Conservation (phyloP, 2,797 vertebrate genomes). For the Scyliorhinus canicula region DNA sequence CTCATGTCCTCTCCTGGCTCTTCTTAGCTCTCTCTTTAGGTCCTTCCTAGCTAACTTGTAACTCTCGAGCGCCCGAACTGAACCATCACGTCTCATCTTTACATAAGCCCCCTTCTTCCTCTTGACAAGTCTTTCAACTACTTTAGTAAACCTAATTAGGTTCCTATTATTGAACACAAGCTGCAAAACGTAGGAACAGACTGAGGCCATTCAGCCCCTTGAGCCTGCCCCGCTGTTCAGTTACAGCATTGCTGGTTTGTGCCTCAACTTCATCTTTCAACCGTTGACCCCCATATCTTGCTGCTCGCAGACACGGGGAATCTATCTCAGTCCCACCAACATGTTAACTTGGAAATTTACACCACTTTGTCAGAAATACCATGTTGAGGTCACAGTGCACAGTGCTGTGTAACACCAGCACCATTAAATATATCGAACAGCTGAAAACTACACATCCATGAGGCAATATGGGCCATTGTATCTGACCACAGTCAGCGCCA, state of each 20-base stretch:
- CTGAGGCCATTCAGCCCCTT: not conserved
- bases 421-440: not conserved
- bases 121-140: too few relatives aligned
- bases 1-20: too few relatives aligned
- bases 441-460: not conserved
- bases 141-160: too few relatives aligned
- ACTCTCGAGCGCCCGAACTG: too few relatives aligned
- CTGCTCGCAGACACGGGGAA: not conserved
- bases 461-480: not conserved
- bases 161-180: not conserved
- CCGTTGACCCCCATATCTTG: not conserved
- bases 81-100: too few relatives aligned
- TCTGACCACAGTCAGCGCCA: not conserved
- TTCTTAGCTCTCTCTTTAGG: too few relatives aligned
- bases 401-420: not conserved
- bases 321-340: not conserved
- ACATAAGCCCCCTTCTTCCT: too few relatives aligned
- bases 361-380: not conserved
- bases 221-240: not conserved
- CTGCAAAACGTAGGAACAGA: not conserved
- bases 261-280: not conserved
- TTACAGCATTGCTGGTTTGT: not conserved
- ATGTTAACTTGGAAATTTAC: not conserved
- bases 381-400: not conserved
- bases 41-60: too few relatives aligned